phyloP scores from a whole-genome alignment of 2,888 invertebrate genomes.

The Pheosia gnoma region DNA sequence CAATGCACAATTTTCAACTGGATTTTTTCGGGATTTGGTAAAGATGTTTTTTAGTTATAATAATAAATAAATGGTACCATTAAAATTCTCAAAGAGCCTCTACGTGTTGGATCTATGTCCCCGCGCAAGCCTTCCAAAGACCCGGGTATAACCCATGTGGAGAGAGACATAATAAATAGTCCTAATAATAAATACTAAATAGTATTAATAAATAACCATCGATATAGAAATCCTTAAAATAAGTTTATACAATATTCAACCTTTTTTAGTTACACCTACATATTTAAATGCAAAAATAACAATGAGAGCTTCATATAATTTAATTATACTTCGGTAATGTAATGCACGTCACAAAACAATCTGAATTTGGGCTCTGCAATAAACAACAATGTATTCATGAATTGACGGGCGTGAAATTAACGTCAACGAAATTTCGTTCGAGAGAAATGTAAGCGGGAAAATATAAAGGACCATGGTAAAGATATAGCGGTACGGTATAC shows the following conservation, averaged over 20 bases:
- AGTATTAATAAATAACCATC: too few species aligned
- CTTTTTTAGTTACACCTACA: neutral
- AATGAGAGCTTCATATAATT: constrained; percentile 8
- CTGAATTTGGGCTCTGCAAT: constrained; percentile 38
- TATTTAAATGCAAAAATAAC: constrained; percentile 2
- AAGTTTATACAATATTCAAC: too few species aligned
- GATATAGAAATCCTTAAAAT: too few species aligned
- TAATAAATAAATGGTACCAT: too few species aligned
- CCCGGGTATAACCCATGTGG: too few species aligned
- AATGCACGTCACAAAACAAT: constrained; percentile 22
- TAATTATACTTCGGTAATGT: neutral
- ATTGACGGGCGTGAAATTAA: constrained; percentile 67
- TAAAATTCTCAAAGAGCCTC: too few species aligned
- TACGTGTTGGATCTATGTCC: too few species aligned
- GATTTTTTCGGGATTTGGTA: neutral
- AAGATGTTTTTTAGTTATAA: too few species aligned
- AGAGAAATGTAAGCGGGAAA: constrained; percentile 44
- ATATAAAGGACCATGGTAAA: constrained; percentile 24
- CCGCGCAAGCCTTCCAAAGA: too few species aligned
- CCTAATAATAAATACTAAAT: too few species aligned
- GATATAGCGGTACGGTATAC: neutral
- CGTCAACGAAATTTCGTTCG: constrained; percentile 51
- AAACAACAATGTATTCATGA: constrained; percentile 42
- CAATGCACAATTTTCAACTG: neutral
- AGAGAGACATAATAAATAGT: too few species aligned